These are phyloP conservation scores for Mormyrus proboscirostris DNA, from an alignment of 2,797 vertebrate genomes.

Conservation along the genomic window DNA sequence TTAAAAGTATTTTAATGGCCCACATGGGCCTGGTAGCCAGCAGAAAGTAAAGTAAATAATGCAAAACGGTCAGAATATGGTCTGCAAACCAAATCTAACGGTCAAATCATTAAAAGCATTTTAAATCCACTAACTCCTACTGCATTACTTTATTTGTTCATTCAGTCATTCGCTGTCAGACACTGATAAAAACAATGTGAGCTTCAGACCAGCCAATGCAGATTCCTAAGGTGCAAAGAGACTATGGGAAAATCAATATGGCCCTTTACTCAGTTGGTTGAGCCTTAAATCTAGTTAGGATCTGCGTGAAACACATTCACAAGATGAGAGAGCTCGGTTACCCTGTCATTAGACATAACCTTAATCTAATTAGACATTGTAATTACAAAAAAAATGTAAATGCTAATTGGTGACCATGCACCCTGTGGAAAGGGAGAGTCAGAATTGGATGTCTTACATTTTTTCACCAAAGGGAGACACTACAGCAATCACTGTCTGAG, in stretches of 20 bases:
- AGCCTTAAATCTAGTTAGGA: background rate
- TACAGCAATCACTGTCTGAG: background rate
- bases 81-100: background rate
- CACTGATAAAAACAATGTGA: background rate
- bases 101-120: background rate
- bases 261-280: background rate
- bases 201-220: background rate
- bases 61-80: background rate
- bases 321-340: background rate
- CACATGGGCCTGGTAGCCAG: background rate
- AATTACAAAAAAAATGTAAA: constrained; percentile 6
- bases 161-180: background rate
- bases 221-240: background rate
- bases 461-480: background rate
- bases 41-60: background rate
- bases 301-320: background rate
- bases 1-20: background rate
- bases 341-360: background rate
- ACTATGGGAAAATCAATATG: background rate
- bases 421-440: background rate
- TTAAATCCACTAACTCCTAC: background rate
- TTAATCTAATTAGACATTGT: constrained; percentile 4
- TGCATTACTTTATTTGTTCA: background rate
- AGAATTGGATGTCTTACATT: background rate
- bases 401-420: background rate